Conservation (phyloP, 2,797 vertebrate genomes). For the Oreochromis mossambicus region DNA sequence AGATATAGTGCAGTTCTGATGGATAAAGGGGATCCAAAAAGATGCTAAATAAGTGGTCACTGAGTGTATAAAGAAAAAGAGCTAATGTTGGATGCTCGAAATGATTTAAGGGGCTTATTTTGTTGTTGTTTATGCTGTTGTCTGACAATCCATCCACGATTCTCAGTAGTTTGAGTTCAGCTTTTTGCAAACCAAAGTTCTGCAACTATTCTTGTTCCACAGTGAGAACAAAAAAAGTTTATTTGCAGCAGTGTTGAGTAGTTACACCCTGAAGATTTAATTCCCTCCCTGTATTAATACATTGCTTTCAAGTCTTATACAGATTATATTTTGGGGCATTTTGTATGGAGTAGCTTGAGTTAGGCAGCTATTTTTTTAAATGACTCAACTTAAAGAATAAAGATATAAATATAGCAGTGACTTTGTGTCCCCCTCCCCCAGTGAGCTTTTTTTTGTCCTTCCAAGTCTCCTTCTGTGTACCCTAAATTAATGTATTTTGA, state of each 20-base stretch:
- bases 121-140: not conserved
- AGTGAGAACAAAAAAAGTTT: not conserved
- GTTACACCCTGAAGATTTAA: not conserved
- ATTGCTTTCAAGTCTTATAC: not conserved
- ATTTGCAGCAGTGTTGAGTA: not conserved
- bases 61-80: not conserved
- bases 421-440: not conserved
- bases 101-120: not conserved
- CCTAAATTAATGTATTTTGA: not conserved
- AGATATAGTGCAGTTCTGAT: not conserved
- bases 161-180: not conserved
- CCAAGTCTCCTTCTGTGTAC: not conserved
- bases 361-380: not conserved
- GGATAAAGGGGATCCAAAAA: not conserved
- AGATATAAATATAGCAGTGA: not conserved
- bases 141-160: not conserved
- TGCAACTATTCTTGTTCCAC: not conserved
- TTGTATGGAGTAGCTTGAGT: not conserved
- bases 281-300: not conserved
- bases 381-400: not conserved
- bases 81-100: not conserved
- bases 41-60: not conserved
- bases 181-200: not conserved
- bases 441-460: not conserved
- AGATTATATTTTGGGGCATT: conserved; percentile 5